A percentile compares a stretch with the other conserved stretches of the same genome.
phyloP scores from a whole-genome alignment of 2,888 invertebrate species.

The Nomada lathburiana region DNA sequence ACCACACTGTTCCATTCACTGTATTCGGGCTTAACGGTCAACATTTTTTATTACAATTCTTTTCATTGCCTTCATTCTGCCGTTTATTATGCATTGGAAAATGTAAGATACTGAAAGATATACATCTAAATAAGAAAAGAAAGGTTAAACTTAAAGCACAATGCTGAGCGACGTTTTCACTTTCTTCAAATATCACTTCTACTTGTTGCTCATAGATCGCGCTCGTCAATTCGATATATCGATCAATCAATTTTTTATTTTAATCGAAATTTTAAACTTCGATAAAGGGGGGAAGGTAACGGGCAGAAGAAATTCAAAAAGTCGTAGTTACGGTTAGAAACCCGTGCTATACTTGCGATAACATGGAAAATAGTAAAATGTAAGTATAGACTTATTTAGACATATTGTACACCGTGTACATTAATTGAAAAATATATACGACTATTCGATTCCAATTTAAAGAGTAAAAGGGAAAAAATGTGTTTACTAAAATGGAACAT shows the following conservation, averaged over 20 bases:
- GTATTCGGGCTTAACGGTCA: not conserved
- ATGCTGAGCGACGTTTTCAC: not conserved
- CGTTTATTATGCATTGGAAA: not conserved
- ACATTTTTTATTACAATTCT: not conserved
- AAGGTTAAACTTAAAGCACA: not conserved
- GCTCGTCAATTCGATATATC: not conserved
- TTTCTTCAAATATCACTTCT: not conserved
- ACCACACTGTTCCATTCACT: not conserved
- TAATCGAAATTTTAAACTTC: conserved; percentile 1
- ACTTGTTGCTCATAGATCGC: conserved; percentile 3
- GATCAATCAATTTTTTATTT: not conserved
- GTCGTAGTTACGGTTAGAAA: not conserved
- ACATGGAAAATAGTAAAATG: not conserved
- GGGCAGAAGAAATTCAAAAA: not conserved
- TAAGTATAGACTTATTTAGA: not conserved
- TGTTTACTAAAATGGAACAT: not conserved
- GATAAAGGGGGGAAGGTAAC: not conserved
- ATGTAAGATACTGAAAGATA: not conserved
- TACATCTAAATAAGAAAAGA: not conserved
- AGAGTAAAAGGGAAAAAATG: not conserved
- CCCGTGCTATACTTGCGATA: not conserved
- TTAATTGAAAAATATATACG: not conserved
- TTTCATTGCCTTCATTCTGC: not conserved
- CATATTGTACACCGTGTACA: not conserved
- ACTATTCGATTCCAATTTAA: not conserved